These are phyloP conservation scores for Lasioglossum marginatum DNA, from an alignment of 2,888 invertebrate genomes.

Conservation along the genomic window DNA sequence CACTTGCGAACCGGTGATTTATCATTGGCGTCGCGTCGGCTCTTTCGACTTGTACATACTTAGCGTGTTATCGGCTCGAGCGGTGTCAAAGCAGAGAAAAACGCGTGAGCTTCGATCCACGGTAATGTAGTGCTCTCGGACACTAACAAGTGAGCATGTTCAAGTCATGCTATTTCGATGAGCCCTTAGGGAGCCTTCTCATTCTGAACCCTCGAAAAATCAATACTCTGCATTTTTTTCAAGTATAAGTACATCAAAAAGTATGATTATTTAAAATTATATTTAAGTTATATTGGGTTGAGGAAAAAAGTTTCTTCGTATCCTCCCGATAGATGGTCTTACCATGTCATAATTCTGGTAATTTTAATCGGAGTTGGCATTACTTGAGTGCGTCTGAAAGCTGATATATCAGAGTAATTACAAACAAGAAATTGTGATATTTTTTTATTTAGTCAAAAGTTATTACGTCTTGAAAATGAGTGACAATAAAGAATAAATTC, in stretches of 20 bases:
- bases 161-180: neutral
- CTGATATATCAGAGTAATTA: too few species aligned
- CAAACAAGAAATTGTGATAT: too few species aligned
- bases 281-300: too few species aligned
- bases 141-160: neutral
- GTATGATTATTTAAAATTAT: too few species aligned
- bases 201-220: neutral
- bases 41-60: conserved; percentile 30
- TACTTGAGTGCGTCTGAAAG: too few species aligned
- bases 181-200: neutral
- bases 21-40: conserved; percentile 23
- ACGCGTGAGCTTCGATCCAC: neutral
- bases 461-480: too few species aligned
- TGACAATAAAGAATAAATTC: too few species aligned
- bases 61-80: conserved; percentile 18
- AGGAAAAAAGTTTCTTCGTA: too few species aligned
- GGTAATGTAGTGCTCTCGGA: neutral
- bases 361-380: too few species aligned
- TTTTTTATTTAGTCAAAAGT: too few species aligned
- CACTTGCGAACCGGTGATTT: conserved; percentile 35
- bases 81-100: conserved; percentile 25
- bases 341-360: too few species aligned
- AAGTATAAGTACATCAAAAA: neutral
- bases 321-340: too few species aligned
- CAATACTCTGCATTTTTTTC: neutral